Evolutionary conservation across 1,140 invertebrate genomes (phyloP), one percentile per base, ranked within the genome.

Genomic region (Brachionus plicatilis): DNA sequence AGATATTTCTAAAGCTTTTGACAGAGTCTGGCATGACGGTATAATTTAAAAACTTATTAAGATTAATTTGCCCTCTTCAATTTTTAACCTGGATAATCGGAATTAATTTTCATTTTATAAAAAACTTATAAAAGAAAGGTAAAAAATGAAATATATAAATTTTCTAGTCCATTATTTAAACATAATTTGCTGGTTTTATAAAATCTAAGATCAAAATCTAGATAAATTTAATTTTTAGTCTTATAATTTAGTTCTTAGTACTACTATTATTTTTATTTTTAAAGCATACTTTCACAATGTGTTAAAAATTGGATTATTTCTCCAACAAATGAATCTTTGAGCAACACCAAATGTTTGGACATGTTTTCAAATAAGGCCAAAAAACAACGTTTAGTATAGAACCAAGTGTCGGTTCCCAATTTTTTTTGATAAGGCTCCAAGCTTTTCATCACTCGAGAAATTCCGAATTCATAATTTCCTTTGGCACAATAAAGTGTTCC

Each of bases 391-490:
- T 98, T 99, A 1, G 95, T 94, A 88, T 98, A 98, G 90, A 95
- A 97, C 96, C 96, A 99, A 0, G 96, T 98, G 87, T 98, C 96
- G 6, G 95, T 95, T 1, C 96, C 95, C 1, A 99, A 91, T 89
- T 97, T 97, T 88, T 96, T 96, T 87, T 95, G 94, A 87, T 95
- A 97, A 0, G 96, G 96, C 88, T 98, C 96, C 29, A 99, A 89
- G 84, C 95, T 97, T 90, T 97, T 96, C 88, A 98, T 96, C 0
- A 99, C 95, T 86, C 97, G 91, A 0, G 96, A 97, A 86, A 99
- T 96, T 6, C 98, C 98, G 91, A 99, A 99, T 89, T 99, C 97
- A 87, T 97, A 99, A 90, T 99, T 99, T 0, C 96, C 96, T 90
- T 99, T 99, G 0, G 96, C 94, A 89, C 97, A 99, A 88, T 99